phyloP scores from a whole-genome alignment of 2,888 invertebrate species.

The Mycalesis mineus region DNA sequence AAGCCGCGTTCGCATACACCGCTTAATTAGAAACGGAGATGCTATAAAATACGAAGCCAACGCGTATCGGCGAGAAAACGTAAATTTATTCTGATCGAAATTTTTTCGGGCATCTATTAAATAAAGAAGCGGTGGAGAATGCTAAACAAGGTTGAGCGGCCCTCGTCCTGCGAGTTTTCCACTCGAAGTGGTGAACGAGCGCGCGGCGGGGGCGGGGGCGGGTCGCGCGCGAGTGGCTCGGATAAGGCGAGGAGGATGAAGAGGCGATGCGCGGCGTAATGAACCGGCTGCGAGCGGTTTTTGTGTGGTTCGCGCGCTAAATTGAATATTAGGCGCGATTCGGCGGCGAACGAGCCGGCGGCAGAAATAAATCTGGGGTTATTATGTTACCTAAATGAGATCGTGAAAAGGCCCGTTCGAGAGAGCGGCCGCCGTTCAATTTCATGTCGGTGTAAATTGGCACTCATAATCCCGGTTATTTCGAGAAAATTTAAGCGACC shows the following conservation, averaged over 20 bases:
- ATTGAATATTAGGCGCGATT: constrained; percentile 78
- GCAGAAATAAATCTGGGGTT: constrained; percentile 74
- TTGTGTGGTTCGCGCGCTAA: constrained; percentile 74
- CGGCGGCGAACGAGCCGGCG: constrained; percentile 73
- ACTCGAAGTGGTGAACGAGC: constrained; percentile 70
- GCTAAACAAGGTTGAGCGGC: constrained; percentile 76
- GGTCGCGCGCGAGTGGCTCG: constrained; percentile 68
- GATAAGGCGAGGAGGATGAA: constrained; percentile 78
- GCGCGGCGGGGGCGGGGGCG: constrained; percentile 42
- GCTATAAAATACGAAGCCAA: constrained; percentile 59
- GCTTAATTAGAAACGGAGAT: constrained; percentile 62
- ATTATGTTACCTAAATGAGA: constrained; percentile 76
- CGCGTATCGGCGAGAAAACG: constrained; percentile 69
- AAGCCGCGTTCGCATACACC: constrained; percentile 56
- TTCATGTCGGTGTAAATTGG: constrained; percentile 66
- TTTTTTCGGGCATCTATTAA: constrained; percentile 75
- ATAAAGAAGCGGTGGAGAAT: constrained; percentile 77
- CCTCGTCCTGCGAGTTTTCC: constrained; percentile 75
- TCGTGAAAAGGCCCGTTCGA: constrained; percentile 65
- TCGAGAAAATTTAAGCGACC: constrained; percentile 51
- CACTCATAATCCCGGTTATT: constrained; percentile 60
- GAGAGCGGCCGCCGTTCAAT: constrained; percentile 62
- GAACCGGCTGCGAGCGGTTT: constrained; percentile 75
- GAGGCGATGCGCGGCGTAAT: constrained; percentile 76
- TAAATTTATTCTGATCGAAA: constrained; percentile 72